Percentiles rank a stretch among this genome's conserved stretches.
These are phyloP conservation scores for Drosophila tsacasi DNA, from an alignment of 1,140 invertebrate species.

Conservation along the genomic window DNA sequence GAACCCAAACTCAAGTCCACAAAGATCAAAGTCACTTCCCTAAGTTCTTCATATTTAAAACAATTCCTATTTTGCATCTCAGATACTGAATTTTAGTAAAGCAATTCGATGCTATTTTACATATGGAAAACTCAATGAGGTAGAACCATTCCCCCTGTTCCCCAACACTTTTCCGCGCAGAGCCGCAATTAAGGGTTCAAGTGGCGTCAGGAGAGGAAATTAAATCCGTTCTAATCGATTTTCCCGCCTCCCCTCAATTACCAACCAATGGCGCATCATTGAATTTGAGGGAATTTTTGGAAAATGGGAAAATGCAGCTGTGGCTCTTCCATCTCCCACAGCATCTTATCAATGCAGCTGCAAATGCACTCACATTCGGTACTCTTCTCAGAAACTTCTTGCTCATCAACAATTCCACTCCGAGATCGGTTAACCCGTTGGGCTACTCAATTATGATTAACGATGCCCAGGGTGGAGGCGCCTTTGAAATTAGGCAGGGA, in stretches of 20 bases:
- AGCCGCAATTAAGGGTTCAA: conserved; percentile 69
- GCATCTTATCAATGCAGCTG: conserved; percentile 21
- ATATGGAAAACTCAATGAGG: conserved; percentile 53
- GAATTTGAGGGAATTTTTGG: conserved; percentile 24
- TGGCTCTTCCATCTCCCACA: neutral
- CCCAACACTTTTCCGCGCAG: neutral
- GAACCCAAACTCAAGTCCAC: neutral
- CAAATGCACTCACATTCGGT: conserved; percentile 27
- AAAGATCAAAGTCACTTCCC: conserved; percentile 1
- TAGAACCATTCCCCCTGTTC: neutral
- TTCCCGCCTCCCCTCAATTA: neutral
- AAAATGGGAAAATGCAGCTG: conserved; percentile 24
- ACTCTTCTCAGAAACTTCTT: conserved; percentile 1
- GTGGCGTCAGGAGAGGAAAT: conserved; percentile 70
- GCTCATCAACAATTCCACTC: conserved; percentile 16
- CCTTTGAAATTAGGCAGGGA: conserved; percentile 60
- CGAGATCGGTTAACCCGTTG: conserved; percentile 55
- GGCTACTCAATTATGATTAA: conserved; percentile 74
- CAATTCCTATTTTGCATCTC: conserved; percentile 3
- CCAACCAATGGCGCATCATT: conserved; percentile 19
- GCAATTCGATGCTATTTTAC: conserved; percentile 60
- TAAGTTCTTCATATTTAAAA: neutral
- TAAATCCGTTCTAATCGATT: conserved; percentile 44
- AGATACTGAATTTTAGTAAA: conserved; percentile 54
- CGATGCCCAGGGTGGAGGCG: conserved; percentile 44